Base-by-base conservation (phyloP, 2,797 vertebrate species). In the Sarcophilus harrisii region DNA sequence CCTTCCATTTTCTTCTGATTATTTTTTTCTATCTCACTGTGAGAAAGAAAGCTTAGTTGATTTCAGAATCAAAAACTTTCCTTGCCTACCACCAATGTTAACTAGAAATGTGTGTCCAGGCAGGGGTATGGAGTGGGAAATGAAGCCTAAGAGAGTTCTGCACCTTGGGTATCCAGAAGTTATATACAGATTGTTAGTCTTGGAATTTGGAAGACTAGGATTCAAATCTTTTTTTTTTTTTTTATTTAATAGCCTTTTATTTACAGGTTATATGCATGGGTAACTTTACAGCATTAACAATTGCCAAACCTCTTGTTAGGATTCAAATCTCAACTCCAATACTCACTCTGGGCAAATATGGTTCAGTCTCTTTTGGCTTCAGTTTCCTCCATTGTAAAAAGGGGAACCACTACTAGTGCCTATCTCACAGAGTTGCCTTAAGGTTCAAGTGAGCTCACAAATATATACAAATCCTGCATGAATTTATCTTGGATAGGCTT, bases 31-130 rank as follows among this genome's bases (percentile, higher is more conserved):
- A 92, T 55, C 21, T 93, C 29, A 94, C 27, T 4, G 49, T 60
- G 28, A 59, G 52, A 38, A 30, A 52, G 21, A 10, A 55, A 95
- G 87, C 93, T 92, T 95, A 3, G 92, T 87, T 91, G 8, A 93
- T 87, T 87, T 91, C 0, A 54, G 27, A 62, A 57, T 81, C 62
- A 1, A 29, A 66, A 97, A 29, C 27, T 94, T 92, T 94, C n/a
- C 28, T 62, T 95, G 5, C 45, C 55, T 3, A 94, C 94, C 10
- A 89, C 92, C 90, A 90, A 87, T 54, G 32, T 28, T 92, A 93
- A 91, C 93, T 16, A 52, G 58, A 18, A 93, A 59, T 92, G 52
- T 58, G 95, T 38, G 1, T 0, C 16, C 30, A 2, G 58, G 58
- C 1, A 1, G 24, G n/a, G 66, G 16, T 21, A 38, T 32, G 16